These are phyloP conservation scores for Camponotus floridanus DNA, from an alignment of 1,140 invertebrate species.

Conservation along the genomic window DNA sequence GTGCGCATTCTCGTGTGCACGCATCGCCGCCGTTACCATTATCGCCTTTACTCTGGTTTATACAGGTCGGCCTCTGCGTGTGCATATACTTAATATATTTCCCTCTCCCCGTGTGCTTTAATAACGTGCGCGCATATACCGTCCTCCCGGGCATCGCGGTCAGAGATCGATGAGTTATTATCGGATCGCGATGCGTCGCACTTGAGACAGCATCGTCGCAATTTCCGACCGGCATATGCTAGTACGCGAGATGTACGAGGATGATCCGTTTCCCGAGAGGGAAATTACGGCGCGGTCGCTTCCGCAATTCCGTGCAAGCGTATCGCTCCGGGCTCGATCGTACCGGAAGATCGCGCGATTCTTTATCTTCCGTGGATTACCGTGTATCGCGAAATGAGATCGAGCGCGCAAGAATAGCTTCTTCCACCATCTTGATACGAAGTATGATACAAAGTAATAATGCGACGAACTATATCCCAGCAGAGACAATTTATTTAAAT, in stretches of 20 bases:
- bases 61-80: not conserved
- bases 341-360: constrained; percentile 45
- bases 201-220: constrained; percentile 11
- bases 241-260: constrained; percentile 39
- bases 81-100: constrained; percentile 42
- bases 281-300: constrained; percentile 49
- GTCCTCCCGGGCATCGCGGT: constrained; percentile 26
- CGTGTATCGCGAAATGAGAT: constrained; percentile 42
- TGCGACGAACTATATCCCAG: not conserved
- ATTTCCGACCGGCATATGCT: constrained; percentile 18
- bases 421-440: constrained; percentile 32
- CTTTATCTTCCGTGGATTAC: not conserved
- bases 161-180: constrained; percentile 58
- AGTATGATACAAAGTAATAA: constrained; percentile 34
- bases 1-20: not conserved
- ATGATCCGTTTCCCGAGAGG: constrained; percentile 38
- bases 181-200: constrained; percentile 13
- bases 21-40: constrained; percentile 45
- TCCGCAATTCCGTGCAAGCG: constrained; percentile 48
- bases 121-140: constrained; percentile 36
- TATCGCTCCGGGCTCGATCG: constrained; percentile 16
- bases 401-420: constrained; percentile 7
- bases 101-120: constrained; percentile 22
- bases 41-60: constrained; percentile 21
- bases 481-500: no score